Base-by-base conservation (phyloP, 2,113 vertebrate genomes). In the Heterotilapia buettikoferi region DNA sequence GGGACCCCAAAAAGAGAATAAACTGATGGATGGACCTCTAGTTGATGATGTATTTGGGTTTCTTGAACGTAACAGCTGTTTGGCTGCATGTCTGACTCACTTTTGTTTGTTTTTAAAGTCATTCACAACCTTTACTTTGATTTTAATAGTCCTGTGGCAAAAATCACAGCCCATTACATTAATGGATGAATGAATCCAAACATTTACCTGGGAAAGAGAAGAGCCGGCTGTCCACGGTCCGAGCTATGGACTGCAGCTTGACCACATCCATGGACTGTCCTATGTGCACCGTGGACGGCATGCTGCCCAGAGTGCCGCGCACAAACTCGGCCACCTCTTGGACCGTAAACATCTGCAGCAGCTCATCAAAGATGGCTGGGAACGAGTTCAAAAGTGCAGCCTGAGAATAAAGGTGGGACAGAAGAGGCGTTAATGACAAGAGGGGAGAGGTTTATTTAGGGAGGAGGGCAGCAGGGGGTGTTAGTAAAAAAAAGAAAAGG, bases 201-300 rank as follows among this genome's bases (percentile, higher is more conserved):
- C 19, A 4, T 56, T 43, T 76, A 99, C 99, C 99, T 89, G 98
- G 97, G 94, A 98, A 99, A 6, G 98, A 98, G 96, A 99, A 99
- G 5, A 99, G 97, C 71, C 97, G 96, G 95, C 99, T 99, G 93
- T 99, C 99, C 43, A 99, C 99, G 0, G 98, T 99, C 68, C 99
- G 97, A 43, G 98, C 98, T 1, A 99, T 99, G 43, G 98, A 98
- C 93, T 99, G 99, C 18, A 99, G 97, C 91, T 99, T 99, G 11
- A 99, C 98, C 63, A 98, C 98, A 4, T 99, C 98, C 98, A 99
- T 98, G 1, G 98, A 98, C 90, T 99, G 98, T 7, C 98, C 98
- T 0, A 98, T 98, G 95, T 99, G 98, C 11, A 98, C 98, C 0
- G 98, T 99, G 85, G 98, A 99, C 83, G 99, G 98, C 97, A 99